Conservation (phyloP, 2,888 invertebrate species). For the Siphlonurus alternatus region DNA sequence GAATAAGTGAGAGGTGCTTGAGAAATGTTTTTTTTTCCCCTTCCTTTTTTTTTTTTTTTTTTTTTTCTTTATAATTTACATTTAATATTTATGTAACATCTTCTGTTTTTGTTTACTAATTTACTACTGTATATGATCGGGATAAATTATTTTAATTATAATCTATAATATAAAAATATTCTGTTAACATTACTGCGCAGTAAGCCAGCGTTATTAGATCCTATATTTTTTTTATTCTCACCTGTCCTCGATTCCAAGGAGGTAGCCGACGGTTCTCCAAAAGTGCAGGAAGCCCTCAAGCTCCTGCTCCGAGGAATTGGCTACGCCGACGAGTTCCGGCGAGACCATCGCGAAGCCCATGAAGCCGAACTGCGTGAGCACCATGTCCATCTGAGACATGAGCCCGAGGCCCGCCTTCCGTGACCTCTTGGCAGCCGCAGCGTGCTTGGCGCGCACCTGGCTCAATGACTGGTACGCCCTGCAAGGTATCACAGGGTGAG, state of each 20-base stretch:
- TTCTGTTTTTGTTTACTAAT: too few relatives aligned
- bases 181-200: too few relatives aligned
- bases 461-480: slow-evolving; percentile 39
- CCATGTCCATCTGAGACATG: slow-evolving; percentile 61
- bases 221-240: too few relatives aligned
- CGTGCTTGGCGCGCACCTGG: slow-evolving; percentile 47
- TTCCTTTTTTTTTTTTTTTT: too few relatives aligned
- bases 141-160: too few relatives aligned
- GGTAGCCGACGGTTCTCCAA: slow-evolving; percentile 66
- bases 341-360: slow-evolving; percentile 53
- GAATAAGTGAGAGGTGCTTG: too few relatives aligned
- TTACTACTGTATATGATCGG: too few relatives aligned
- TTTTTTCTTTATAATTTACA: too few relatives aligned
- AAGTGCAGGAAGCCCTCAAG: slow-evolving; percentile 56
- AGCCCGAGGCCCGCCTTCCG: slow-evolving; percentile 28
- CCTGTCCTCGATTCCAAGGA: slow-evolving; percentile 70
- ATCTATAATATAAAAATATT: too few relatives aligned
- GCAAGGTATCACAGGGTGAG: not conserved
- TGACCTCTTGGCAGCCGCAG: slow-evolving; percentile 38
- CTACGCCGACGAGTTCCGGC: slow-evolving; percentile 37
- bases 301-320: not conserved
- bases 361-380: slow-evolving; percentile 74
- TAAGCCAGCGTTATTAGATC: too few relatives aligned
- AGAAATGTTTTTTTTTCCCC: too few relatives aligned
- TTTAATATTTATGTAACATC: too few relatives aligned